Conservation (phyloP, 2,888 invertebrate genomes). For the Euphydryas editha region DNA sequence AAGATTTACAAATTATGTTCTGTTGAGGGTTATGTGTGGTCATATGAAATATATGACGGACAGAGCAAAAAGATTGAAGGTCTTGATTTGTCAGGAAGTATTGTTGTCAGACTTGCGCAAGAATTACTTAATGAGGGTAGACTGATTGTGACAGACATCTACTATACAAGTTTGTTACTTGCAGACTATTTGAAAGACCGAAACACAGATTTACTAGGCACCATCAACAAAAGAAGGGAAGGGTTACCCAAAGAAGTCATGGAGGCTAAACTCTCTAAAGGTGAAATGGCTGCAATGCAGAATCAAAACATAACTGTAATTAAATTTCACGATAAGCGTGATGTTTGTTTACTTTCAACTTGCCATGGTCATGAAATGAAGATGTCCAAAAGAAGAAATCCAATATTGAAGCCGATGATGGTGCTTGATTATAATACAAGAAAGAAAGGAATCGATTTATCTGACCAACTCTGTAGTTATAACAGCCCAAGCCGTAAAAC, state of each 20-base stretch:
- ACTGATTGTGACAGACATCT: not conserved
- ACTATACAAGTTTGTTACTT: not conserved
- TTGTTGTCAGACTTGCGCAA: not conserved
- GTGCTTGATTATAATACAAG: constrained; percentile 12
- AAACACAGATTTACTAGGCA: too few relatives aligned
- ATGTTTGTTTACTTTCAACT: too few relatives aligned
- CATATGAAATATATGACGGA: not conserved
- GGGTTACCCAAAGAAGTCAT: too few relatives aligned
- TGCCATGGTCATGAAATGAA: not conserved
- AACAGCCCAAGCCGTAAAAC: too few relatives aligned
- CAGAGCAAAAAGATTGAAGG: not conserved
- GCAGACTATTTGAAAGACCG: too few relatives aligned
- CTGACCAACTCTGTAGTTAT: too few relatives aligned
- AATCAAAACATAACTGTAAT: too few relatives aligned
- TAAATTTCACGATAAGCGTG: too few relatives aligned
- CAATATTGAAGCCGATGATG: constrained; percentile 3
- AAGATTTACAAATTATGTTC: not conserved
- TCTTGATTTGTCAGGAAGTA: not conserved
- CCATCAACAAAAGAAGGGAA: too few relatives aligned
- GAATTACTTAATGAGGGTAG: not conserved
- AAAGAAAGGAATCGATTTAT: too few relatives aligned
- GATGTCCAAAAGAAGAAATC: constrained; percentile 3
- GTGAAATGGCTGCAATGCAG: too few relatives aligned
- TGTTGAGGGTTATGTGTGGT: constrained; percentile 1
- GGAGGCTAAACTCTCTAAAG: too few relatives aligned